Percentiles rank a stretch among this genome's conserved stretches.
Evolutionary conservation across 2,797 vertebrate genomes (phyloP).

Genomic region (Lindbergichthys nudifrons): DNA sequence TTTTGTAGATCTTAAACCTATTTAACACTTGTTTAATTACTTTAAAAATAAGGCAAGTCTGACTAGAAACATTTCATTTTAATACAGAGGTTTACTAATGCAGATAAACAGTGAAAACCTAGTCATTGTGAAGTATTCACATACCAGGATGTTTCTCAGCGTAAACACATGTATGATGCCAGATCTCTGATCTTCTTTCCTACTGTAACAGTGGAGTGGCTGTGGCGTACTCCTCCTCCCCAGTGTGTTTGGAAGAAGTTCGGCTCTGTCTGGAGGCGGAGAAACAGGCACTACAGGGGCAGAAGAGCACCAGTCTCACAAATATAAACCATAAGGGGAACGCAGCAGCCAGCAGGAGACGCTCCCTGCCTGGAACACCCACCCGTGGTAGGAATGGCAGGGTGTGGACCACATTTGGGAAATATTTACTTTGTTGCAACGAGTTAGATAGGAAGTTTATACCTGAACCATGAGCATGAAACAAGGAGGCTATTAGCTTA

Average conservation of each 20-base stretch:
- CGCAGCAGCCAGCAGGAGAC: constrained; percentile 84
- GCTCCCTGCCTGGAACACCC: constrained; percentile 91
- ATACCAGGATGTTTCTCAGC: constrained; percentile 7
- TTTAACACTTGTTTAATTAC: background rate
- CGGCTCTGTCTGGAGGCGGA: constrained; percentile 78
- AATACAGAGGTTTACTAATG: background rate
- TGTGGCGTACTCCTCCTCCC: constrained; percentile 76
- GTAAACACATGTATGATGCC: no score
- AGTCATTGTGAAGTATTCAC: background rate
- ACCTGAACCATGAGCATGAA: constrained; percentile 3
- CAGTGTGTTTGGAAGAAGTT: constrained; percentile 68
- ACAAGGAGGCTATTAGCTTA: constrained; percentile 8
- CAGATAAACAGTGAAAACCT: background rate
- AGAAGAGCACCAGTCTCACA: constrained; percentile 93
- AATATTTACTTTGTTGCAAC: constrained; percentile 22
- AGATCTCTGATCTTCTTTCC: constrained; percentile 30
- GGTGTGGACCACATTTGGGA: constrained; percentile 26
- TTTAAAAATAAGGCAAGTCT: background rate
- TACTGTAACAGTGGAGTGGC: constrained; percentile 50
- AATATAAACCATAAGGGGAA: constrained; percentile 90
- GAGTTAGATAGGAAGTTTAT: constrained; percentile 21
- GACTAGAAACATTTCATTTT: background rate
- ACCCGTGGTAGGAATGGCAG: constrained; percentile 86
- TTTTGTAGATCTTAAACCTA: background rate
- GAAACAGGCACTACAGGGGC: constrained; percentile 82